Evolutionary conservation across 2,888 invertebrate species (phyloP), one percentile per base, ranked within the genome.

Genomic region (Limnephilus auricula): DNA sequence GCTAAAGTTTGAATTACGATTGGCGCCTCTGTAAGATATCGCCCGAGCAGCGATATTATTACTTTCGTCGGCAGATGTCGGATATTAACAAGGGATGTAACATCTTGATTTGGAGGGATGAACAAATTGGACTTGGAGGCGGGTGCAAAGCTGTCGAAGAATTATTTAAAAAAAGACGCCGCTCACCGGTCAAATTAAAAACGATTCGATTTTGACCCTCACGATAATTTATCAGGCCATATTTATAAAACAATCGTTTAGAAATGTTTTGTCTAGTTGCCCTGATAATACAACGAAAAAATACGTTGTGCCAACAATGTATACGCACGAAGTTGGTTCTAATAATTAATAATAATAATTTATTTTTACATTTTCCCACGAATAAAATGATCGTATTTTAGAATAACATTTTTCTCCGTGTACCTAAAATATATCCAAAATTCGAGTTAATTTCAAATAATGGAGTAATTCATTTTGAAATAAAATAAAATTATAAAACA

Each of bases 101-200:
- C 90, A 90, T 90, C 90, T 90, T 90, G 90, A 90, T 90, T 90
- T 84, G 30, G 80, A 32, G 84, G 83, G 90, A 65, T 65, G 65
- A 80, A 50, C 84, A 37, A 90, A 50, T 84, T 90, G 82, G 40
- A 45, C 40, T 30, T 12, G 34, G 84, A 45, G 80, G 40, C 37
- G 37, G 40, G n/a, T 89, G 13, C 79, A 30, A 89, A 83, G 25
- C 45, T 89, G 89, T 82, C 82, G 82, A 82, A 65, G 65, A n/a
- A 65, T 65, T 25, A 9, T 25, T n/a, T 25, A n/a, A 9, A 25
- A 6, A 9, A 25, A 9, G n/a, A 65, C 65, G 65, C 65, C 65
- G 65, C 65, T 65, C 25, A n/a, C 6, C 65, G 65, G 25, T 65
- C 65, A 25, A 65, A 65, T 65, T 65, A 65, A 65, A 50, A 65